Conservation (phyloP, 1,140 invertebrate species). For the Hyles vespertilio region DNA sequence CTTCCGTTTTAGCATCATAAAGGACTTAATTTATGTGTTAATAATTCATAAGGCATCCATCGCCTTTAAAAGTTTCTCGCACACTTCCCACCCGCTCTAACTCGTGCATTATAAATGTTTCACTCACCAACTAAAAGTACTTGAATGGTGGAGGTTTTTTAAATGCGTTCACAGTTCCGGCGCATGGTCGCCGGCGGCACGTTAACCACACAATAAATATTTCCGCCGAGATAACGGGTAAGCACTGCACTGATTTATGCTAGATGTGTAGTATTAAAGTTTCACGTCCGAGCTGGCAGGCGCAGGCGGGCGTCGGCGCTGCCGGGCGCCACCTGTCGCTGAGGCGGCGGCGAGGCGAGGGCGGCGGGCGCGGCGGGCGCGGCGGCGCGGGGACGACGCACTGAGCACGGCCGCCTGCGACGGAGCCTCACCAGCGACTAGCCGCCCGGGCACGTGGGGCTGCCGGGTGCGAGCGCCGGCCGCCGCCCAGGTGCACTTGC, state of each 20-base stretch:
- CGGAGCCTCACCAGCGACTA: conserved; percentile 54
- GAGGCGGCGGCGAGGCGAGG: conserved; percentile 23
- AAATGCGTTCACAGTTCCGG: conserved; percentile 22
- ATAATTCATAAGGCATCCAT: too few species aligned
- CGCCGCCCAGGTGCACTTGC: conserved; percentile 61
- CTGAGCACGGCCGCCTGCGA: conserved; percentile 33
- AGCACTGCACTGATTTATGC: conserved; percentile 50
- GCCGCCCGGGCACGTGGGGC: conserved; percentile 57
- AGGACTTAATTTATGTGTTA: too few species aligned
- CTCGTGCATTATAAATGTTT: too few species aligned
- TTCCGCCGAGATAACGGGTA: conserved; percentile 24
- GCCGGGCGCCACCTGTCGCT: conserved; percentile 67
- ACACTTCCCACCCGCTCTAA: too few species aligned
- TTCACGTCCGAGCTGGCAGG: conserved; percentile 46
- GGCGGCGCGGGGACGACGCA: conserved; percentile 36
- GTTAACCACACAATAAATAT: conserved; percentile 27
- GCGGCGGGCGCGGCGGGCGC: conserved; percentile 18
- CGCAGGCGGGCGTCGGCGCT: conserved; percentile 62
- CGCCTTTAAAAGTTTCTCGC: too few species aligned
- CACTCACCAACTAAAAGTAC: too few species aligned
- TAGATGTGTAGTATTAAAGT: conserved; percentile 51
- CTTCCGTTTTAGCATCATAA: too few species aligned
- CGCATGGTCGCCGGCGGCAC: conserved; percentile 19
- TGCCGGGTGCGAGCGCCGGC: conserved; percentile 39
- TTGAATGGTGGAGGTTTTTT: conserved; percentile 4